phyloP scores from a whole-genome alignment of 2,888 invertebrate genomes.

The Idaea dimidiata region DNA sequence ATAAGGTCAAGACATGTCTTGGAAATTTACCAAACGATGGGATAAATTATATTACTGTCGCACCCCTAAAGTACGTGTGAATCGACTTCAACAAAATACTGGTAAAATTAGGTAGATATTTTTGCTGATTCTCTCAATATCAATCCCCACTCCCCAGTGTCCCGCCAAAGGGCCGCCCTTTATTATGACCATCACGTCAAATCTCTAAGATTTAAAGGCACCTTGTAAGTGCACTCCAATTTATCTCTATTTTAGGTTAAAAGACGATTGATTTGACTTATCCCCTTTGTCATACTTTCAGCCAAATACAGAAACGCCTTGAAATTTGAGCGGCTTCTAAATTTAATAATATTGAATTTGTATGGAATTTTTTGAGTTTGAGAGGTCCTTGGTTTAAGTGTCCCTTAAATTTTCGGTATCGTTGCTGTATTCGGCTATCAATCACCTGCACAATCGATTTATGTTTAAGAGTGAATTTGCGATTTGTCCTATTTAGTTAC shows the following conservation, averaged over 20 bases:
- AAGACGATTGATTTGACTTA: conserved; percentile 43
- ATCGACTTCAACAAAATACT: neutral
- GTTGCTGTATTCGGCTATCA: no score
- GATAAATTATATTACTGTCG: neutral
- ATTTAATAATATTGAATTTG: no score
- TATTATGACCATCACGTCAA: conserved; percentile 53
- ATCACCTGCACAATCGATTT: no score
- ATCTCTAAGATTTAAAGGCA: conserved; percentile 52
- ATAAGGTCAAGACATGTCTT: conserved; percentile 31
- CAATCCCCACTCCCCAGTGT: conserved; percentile 31
- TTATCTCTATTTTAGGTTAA: conserved; percentile 50
- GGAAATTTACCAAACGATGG: neutral
- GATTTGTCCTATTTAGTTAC: neutral
- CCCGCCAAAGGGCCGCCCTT: conserved; percentile 45
- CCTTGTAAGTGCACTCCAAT: conserved; percentile 57
- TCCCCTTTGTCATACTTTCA: conserved; percentile 38
- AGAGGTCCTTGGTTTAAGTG: no score
- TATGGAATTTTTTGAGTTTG: no score
- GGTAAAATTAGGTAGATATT: neutral
- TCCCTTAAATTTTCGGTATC: no score
- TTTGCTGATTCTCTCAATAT: conserved; percentile 28
- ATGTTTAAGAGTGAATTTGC: neutral
- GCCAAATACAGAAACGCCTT: no score
- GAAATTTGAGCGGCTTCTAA: no score
- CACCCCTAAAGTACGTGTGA: neutral